Percentiles rank a stretch among this genome's conserved stretches.
Conservation (phyloP, 2,888 invertebrate genomes). For the Xylota segnis region DNA sequence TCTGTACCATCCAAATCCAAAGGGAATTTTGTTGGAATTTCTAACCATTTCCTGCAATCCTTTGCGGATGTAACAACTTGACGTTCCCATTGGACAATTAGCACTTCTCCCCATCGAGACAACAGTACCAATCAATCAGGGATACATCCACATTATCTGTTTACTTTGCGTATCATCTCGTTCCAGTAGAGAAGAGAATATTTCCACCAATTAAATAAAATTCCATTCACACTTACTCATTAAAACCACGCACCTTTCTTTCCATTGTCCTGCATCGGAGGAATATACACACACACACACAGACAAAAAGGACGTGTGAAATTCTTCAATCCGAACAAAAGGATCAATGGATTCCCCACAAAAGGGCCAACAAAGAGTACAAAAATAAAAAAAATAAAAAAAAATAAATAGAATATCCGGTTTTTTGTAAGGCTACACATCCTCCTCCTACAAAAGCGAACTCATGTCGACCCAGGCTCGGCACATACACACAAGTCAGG, state of each 20-base stretch:
- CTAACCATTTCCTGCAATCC: neutral
- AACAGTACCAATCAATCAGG: neutral
- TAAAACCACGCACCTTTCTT: conserved; percentile 69
- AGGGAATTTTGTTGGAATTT: too few relatives aligned
- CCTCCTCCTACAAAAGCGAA: conserved; percentile 46
- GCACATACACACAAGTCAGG: conserved; percentile 33
- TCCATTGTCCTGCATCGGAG: conserved; percentile 40
- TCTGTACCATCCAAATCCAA: too few relatives aligned
- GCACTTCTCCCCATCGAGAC: neutral
- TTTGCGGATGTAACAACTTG: neutral
- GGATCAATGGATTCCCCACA: conserved; percentile 68
- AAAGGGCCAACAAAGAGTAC: conserved; percentile 43
- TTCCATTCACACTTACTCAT: conserved; percentile 61
- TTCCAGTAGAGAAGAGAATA: neutral
- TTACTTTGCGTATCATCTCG: neutral
- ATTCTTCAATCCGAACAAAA: conserved; percentile 69
- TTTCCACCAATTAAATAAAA: conserved; percentile 52
- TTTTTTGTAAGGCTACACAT: conserved; percentile 60
- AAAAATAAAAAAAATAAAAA: conserved; percentile 41
- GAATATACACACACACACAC: conserved; percentile 7
- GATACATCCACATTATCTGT: neutral
- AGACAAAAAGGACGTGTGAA: conserved; percentile 71
- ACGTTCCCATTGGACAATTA: conserved; percentile 1
- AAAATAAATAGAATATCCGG: conserved; percentile 66
- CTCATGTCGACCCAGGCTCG: conserved; percentile 11